Conservation (phyloP, 2,113 vertebrate species). For the Neopipo cinnamomea region DNA sequence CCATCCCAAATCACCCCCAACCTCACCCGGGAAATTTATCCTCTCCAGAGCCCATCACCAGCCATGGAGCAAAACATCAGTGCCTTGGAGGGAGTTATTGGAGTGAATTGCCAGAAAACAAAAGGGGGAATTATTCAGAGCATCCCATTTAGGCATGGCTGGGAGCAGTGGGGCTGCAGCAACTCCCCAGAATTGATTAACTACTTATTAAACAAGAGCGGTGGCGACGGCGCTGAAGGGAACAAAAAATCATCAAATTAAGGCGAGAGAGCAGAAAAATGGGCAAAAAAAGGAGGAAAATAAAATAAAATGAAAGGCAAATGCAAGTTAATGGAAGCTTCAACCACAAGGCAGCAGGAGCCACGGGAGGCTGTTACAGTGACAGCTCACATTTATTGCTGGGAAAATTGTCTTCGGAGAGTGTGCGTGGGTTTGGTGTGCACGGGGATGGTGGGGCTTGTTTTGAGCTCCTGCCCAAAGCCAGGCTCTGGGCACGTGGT, state of each 20-base stretch:
- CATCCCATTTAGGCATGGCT: constrained; percentile 9
- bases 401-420: not conserved
- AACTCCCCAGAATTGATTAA: constrained; percentile 41
- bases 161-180: constrained; percentile 14
- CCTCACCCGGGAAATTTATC: not conserved
- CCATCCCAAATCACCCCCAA: not conserved
- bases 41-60: constrained; percentile 18
- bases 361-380: not conserved
- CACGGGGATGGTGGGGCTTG: rapidly evolving
- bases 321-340: not conserved
- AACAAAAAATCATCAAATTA: constrained; percentile 54
- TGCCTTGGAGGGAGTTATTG: not conserved
- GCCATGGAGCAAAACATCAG: not conserved
- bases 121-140: constrained; percentile 36
- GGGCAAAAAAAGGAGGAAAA: rapidly evolving
- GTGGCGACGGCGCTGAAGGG: constrained; percentile 11
- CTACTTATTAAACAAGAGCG: constrained; percentile 63
- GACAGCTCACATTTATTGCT: not conserved
- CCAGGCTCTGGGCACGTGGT: rapidly evolving
- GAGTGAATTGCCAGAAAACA: constrained; percentile 24
- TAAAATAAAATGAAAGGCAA: not conserved
- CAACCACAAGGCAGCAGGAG: not conserved
- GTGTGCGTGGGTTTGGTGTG: rapidly evolving
- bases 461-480: not conserved
- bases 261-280: not conserved